Percentiles rank a stretch among this genome's conserved stretches.
These are phyloP conservation scores for Heteractis magnifica DNA, from an alignment of 92 coral and sea anemone species.

Conservation along the genomic window DNA sequence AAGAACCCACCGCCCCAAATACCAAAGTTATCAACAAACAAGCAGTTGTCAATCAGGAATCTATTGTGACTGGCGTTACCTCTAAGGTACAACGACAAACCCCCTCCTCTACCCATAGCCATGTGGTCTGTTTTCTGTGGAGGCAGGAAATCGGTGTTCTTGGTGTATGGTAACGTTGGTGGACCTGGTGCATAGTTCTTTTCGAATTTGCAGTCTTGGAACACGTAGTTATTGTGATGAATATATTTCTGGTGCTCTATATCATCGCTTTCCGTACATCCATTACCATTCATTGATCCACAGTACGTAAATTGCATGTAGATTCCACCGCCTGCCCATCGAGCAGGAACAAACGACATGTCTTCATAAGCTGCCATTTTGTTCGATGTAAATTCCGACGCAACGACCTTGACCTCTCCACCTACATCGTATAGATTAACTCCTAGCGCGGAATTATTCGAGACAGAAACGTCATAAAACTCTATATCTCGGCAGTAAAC, in stretches of 20 bases:
- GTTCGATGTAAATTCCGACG: conserved; percentile 26
- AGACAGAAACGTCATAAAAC: conserved; percentile 27
- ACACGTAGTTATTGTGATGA: conserved; percentile 27
- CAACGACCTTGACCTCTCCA: conserved; percentile 24
- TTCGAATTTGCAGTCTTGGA: conserved; percentile 27
- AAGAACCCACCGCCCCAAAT: conserved; percentile 62
- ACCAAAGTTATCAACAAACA: conserved; percentile 34
- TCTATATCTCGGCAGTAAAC: conserved; percentile 48
- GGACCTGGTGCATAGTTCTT: conserved; percentile 48
- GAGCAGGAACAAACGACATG: neutral
- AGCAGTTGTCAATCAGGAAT: conserved; percentile 28
- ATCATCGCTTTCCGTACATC: conserved; percentile 32
- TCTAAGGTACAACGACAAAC: conserved; percentile 43
- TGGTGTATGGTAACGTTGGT: conserved; percentile 24
- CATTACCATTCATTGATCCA: conserved; percentile 47
- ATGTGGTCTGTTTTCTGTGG: conserved; percentile 47
- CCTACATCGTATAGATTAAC: conserved; percentile 54
- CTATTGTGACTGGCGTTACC: conserved; percentile 50
- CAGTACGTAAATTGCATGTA: conserved; percentile 62
- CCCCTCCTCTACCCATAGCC: conserved; percentile 56
- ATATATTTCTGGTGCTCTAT: conserved; percentile 48
- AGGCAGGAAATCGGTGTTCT: conserved; percentile 43
- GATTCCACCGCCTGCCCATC: conserved; percentile 69
- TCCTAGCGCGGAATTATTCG: conserved; percentile 43
- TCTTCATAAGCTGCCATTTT: conserved; percentile 10